A percentile compares a stretch with the other conserved stretches of the same genome.
Conservation (phyloP, 1,140 invertebrate genomes). For the Formica exsecta region DNA sequence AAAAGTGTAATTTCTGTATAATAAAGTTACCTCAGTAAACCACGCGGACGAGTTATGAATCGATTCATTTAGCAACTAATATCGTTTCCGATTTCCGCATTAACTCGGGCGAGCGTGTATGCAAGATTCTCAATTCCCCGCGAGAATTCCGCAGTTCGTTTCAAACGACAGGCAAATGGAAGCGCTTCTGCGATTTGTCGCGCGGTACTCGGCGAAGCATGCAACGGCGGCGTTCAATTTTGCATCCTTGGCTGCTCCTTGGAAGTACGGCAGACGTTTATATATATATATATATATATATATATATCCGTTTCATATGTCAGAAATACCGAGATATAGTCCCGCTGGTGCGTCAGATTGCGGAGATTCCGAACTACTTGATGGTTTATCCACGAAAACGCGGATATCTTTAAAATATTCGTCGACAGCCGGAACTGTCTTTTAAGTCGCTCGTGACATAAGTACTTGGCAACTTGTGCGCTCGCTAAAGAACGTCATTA, state of each 20-base stretch:
- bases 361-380: conserved; percentile 14
- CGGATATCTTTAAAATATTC: neutral
- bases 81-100: conserved; percentile 4
- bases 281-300: neutral
- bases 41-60: conserved; percentile 3
- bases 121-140: conserved; percentile 35
- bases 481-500: neutral
- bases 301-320: conserved; percentile 4
- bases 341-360: conserved; percentile 5
- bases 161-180: conserved; percentile 42
- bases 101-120: conserved; percentile 20
- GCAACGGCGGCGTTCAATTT: conserved; percentile 67
- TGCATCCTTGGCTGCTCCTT: conserved; percentile 56
- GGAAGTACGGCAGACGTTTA: conserved; percentile 34
- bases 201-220: conserved; percentile 41
- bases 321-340: conserved; percentile 39
- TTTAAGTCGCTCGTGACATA: neutral
- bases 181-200: conserved; percentile 61
- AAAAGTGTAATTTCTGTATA: neutral
- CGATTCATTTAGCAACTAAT: conserved; percentile 9
- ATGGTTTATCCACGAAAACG: neutral
- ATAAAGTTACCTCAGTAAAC: neutral
- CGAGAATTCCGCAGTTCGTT: conserved; percentile 48
- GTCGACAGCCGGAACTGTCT: neutral
- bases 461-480: neutral